These are phyloP conservation scores for Erannis defoliaria DNA, from an alignment of 2,888 invertebrate genomes.

Conservation along the genomic window DNA sequence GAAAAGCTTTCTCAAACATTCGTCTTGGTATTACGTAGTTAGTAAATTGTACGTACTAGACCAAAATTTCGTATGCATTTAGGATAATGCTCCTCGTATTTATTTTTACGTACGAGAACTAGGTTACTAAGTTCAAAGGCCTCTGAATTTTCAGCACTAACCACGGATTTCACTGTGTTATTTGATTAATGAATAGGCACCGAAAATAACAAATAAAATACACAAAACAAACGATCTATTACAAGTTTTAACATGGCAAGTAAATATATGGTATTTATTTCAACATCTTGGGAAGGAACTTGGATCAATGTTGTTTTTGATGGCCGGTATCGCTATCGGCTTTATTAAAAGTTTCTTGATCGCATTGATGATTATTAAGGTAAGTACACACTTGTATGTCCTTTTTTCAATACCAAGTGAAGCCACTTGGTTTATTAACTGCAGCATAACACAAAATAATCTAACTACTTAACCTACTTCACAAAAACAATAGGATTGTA, in stretches of 20 bases:
- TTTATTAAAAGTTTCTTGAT: background rate
- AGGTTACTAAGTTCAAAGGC: no score
- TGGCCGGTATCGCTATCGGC: background rate
- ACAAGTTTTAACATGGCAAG: conserved; percentile 1
- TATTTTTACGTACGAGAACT: no score
- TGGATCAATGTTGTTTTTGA: background rate
- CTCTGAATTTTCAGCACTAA: background rate
- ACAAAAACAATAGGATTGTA: no score
- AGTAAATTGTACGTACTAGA: no score
- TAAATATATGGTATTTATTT: no score
- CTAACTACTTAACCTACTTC: no score
- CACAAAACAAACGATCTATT: background rate
- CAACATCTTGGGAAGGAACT: background rate
- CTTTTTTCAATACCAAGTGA: background rate
- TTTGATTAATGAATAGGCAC: background rate
- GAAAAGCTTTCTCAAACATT: no score
- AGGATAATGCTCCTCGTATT: no score
- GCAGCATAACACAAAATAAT: no score
- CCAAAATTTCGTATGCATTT: no score
- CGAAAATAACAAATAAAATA: background rate
- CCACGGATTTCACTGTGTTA: background rate
- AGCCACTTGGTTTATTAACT: no score
- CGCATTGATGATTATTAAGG: background rate
- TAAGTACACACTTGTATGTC: background rate
- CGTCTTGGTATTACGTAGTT: no score